Evolutionary conservation across 2,797 vertebrate genomes (phyloP), one percentile per base, ranked within the genome.

Genomic region (Buceros bicornis): DNA sequence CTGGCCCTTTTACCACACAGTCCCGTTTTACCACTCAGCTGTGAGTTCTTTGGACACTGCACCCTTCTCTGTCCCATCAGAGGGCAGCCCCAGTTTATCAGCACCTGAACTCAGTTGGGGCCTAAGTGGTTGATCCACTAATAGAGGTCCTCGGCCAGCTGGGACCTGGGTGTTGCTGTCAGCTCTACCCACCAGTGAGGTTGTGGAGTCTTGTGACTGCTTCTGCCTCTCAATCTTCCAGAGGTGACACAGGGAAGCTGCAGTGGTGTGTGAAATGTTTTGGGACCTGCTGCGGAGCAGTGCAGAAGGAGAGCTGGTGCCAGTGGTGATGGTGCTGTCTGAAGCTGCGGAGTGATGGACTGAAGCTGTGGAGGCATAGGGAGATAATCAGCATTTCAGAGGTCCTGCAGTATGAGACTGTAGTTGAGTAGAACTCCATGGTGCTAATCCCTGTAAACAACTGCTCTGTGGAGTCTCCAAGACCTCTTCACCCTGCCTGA

Each of bases 211-310:
- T 51, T 16, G 26, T 24, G 48, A 4, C 20, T 40, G 28, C 28
- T 51, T 10, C 5, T 45, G 25, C 25, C 24, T 37, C 65, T 58
- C 3, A 2, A 6, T 7, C 31, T n/a, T 48, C 22, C 45, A 40
- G 20, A 4, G 1, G 6, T 9, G 12, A 57, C 8, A 9, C 29
- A 16, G 19, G 28, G 66, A 8, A 3, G 37, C 4, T 7, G 21
- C 47, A 1, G 11, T 3, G 8, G 16, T 3, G 0, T 0, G n/a
- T n/a, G 6, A 37, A 10, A 3, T 5, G 5, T 16, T 51, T 64
- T 5, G 26, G 57, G 71, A 14, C 4, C 33, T 20, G 2, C 33
- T 47, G 64, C 47, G 21, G 47, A 22, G 5, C 21, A 6, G 35
- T 9, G 19, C 18, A 65, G 29, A 35, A 11, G 35, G 37, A 42